Base-by-base conservation (phyloP, 2,888 invertebrate species). In the Polymixis flavicincta region DNA sequence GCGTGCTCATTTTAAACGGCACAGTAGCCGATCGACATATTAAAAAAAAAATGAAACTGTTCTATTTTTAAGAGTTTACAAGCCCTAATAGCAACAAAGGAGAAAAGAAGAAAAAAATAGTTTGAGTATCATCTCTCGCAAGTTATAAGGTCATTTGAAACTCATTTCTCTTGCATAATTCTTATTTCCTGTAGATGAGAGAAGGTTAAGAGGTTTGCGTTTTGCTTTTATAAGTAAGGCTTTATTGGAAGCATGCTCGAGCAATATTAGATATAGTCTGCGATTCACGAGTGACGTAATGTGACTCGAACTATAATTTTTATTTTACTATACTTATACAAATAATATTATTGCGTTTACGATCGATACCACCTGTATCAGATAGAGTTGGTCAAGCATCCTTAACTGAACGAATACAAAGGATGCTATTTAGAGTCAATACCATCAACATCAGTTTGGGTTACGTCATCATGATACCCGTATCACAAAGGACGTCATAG, bases 101-200 rank as follows among this genome's bases (percentile, higher is more conserved):
- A 52, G 32, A n/a, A 57, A 50, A 55, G 5, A 22, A 19, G 4
- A 37, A 50, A 63, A 54, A 22, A 57, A 37, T n/a, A 19, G 22
- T 32, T 52, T 28, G 22, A 64, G 25, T 72, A 77, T 80, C 65
- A 48, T 66, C 54, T 42, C 72, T 64, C 42, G 48, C 28, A 61
- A 61, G 60, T 57, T 72, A 57, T 65, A 52, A 66, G n/a, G 60
- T 72, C 60, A 57, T 61, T 66, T 25, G 28, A 60, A 76, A 65
- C 60, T 77, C 57, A 28, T 71, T 80, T 73, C 37, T 78, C 61
- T 65, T 32, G n/a, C 54, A 61, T 74, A 78, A 73, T 70, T 70
- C 32, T 37, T 45, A 79, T 76, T 71, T 78, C 19, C 48, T 54
- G 17, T 74, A 25, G 50, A 81, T 67, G 78, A 59, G 60, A 37